Percentiles rank a stretch among this genome's conserved stretches.
phyloP scores from a whole-genome alignment of 2,113 vertebrate genomes.

The Rhinogobius similis region DNA sequence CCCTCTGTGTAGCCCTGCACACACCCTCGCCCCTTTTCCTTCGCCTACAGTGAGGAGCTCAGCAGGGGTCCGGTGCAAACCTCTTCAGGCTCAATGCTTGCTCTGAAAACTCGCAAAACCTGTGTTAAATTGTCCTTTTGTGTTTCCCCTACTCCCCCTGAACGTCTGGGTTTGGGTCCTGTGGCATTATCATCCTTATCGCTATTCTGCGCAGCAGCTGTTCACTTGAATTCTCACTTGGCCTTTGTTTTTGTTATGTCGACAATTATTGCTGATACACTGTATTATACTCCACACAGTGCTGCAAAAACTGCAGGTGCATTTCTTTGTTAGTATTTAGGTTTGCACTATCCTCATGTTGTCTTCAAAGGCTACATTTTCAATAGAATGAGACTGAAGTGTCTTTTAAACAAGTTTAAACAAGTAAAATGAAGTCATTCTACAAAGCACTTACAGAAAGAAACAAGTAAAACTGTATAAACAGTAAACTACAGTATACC shows the following conservation, averaged over 20 bases:
- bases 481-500: background rate
- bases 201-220: slow-evolving; percentile 19
- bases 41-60: slow-evolving; percentile 57
- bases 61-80: slow-evolving; percentile 62
- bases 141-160: slow-evolving; percentile 46
- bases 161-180: slow-evolving; percentile 47
- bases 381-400: background rate
- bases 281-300: background rate
- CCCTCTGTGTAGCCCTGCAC: slow-evolving; percentile 6
- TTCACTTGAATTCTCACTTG: slow-evolving; percentile 4
- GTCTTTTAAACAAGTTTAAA: background rate
- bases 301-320: background rate
- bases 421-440: too few species aligned
- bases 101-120: slow-evolving; percentile 48
- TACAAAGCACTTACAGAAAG: background rate
- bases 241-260: background rate
- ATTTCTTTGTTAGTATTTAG: slow-evolving; percentile 11
- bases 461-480: background rate
- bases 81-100: slow-evolving; percentile 59
- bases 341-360: slow-evolving; percentile 12
- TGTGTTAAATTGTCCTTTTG: slow-evolving; percentile 46
- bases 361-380: slow-evolving; percentile 21
- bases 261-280: background rate
- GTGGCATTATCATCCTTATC: slow-evolving; percentile 21
- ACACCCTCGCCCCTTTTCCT: slow-evolving; percentile 25